These are phyloP conservation scores for Busseola fusca DNA, from an alignment of 2,888 invertebrate genomes.

Conservation along the genomic window DNA sequence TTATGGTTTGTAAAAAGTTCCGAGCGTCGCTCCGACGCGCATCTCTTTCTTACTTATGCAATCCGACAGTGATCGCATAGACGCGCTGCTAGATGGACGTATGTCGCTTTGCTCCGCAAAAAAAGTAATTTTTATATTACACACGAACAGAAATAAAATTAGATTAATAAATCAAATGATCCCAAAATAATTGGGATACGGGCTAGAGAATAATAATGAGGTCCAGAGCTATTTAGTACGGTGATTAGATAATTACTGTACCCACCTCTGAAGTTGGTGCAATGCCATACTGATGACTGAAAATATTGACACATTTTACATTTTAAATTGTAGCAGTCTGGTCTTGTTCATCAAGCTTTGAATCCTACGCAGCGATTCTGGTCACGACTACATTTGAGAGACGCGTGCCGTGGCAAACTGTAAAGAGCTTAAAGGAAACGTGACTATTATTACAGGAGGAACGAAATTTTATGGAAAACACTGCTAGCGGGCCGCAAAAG, in stretches of 20 bases:
- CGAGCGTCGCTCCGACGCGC: no score
- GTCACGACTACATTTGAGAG: conserved; percentile 26
- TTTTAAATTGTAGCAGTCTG: neutral
- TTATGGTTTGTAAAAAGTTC: no score
- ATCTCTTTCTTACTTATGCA: no score
- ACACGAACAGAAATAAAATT: no score
- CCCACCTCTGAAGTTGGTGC: neutral
- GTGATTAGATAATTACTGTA: neutral
- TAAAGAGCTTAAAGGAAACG: conserved; percentile 18
- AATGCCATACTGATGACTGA: neutral
- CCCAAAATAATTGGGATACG: neutral
- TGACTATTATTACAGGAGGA: neutral
- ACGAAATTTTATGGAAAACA: neutral
- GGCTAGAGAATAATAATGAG: neutral
- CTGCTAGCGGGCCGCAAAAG: neutral
- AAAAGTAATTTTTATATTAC: no score
- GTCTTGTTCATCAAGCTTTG: neutral
- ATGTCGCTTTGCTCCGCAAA: no score
- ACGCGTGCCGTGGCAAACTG: conserved; percentile 17
- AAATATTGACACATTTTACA: neutral
- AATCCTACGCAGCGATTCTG: conserved; percentile 9
- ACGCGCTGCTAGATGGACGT: no score
- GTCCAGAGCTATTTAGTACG: no score
- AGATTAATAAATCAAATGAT: no score
- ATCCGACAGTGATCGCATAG: no score